A percentile compares a stretch with the other conserved stretches of the same genome.
phyloP scores from a whole-genome alignment of 2,888 invertebrate species.

The Ornithoptera priamus region DNA sequence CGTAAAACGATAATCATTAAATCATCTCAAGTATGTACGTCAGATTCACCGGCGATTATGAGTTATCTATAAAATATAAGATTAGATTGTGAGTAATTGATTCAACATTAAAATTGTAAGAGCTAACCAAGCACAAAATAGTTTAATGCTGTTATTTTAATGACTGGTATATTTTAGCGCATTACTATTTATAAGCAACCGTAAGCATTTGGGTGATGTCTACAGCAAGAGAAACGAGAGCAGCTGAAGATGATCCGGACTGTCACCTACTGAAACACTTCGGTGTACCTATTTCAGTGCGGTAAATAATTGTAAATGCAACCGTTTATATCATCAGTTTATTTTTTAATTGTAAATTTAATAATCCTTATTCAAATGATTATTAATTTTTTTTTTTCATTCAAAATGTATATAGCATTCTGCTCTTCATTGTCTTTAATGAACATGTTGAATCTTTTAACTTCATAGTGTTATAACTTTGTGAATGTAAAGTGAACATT shows the following conservation, averaged over 20 bases:
- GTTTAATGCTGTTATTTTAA: too few species aligned
- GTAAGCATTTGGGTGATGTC: too few species aligned
- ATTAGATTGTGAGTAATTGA: constrained; percentile 20
- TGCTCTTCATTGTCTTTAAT: neutral
- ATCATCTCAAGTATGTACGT: constrained; percentile 34
- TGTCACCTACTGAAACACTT: too few species aligned
- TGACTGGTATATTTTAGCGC: too few species aligned
- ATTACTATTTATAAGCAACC: too few species aligned
- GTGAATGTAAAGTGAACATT: constrained; percentile 13
- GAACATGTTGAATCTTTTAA: neutral
- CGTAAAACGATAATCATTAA: constrained; percentile 52
- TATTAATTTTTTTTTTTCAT: neutral
- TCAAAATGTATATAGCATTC: neutral
- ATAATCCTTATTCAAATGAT: too few species aligned
- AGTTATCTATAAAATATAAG: constrained; percentile 21
- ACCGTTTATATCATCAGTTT: too few species aligned
- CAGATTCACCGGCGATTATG: constrained; percentile 28
- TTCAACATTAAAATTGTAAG: neutral
- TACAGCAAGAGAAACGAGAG: too few species aligned
- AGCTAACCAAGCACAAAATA: neutral
- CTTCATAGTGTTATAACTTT: neutral
- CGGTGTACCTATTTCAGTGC: too few species aligned
- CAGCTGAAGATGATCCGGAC: too few species aligned
- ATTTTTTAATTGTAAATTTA: too few species aligned
- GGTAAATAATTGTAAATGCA: too few species aligned